Evolutionary conservation across 2,113 vertebrate species (phyloP).

Genomic region (Sylvilagus bachmani): DNA sequence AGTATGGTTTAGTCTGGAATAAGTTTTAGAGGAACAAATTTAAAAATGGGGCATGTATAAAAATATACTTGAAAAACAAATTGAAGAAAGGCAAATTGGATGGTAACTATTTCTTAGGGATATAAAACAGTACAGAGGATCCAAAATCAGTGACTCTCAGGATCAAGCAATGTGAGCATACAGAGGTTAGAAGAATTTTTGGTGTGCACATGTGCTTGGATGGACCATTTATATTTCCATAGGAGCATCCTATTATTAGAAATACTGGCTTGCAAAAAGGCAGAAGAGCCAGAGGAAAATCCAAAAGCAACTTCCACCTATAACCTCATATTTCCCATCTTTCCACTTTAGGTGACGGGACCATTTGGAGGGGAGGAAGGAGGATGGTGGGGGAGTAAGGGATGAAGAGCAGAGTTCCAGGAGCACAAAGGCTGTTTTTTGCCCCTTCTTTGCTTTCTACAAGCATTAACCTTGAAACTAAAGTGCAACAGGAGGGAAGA

Average conservation of each 20-base stretch:
- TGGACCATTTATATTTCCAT: neutral
- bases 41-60: conserved; percentile 57
- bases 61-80: conserved; percentile 49
- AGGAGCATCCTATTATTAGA: neutral
- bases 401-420: neutral
- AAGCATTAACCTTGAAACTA: neutral
- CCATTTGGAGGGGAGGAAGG: neutral
- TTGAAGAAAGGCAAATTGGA: neutral
- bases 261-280: neutral
- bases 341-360: neutral
- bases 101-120: neutral
- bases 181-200: conserved; percentile 3
- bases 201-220: accelerated
- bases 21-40: neutral
- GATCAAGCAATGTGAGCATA: neutral
- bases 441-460: neutral
- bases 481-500: neutral
- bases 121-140: neutral
- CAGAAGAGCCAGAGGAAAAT: neutral
- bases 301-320: neutral
- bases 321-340: neutral
- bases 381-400: too few relatives aligned
- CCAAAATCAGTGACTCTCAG: neutral
- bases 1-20: neutral
- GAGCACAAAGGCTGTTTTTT: neutral